These are phyloP conservation scores for Caenorhabditis zanzibari DNA, from an alignment of 2,888 invertebrate genomes.

Conservation along the genomic window DNA sequence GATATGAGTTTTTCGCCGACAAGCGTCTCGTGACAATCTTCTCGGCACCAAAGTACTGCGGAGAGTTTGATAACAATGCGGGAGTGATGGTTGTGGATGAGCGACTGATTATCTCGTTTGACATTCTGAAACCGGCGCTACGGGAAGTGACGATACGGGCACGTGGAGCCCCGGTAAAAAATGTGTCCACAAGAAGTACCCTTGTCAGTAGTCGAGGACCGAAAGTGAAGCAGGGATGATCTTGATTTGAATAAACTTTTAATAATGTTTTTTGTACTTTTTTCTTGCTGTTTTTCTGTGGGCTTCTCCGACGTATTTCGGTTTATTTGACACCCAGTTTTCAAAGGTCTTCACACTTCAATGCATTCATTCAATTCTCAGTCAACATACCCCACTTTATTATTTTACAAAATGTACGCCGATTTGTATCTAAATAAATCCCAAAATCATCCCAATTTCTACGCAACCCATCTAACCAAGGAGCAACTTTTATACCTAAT, in stretches of 20 bases:
- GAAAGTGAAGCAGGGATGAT: slow-evolving; percentile 30
- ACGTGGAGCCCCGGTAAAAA: slow-evolving; percentile 1
- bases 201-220: slow-evolving; percentile 47
- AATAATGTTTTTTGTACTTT: not conserved
- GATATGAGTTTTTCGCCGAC: slow-evolving; percentile 68
- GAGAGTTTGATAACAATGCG: slow-evolving; percentile 74
- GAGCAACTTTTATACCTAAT: slow-evolving; percentile 48
- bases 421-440: no score
- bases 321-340: no score
- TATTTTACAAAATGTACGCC: no score
- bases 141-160: slow-evolving; percentile 48
- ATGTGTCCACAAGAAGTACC: slow-evolving; percentile 25
- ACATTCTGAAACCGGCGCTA: slow-evolving; percentile 54
- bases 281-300: no score
- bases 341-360: not conserved
- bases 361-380: no score
- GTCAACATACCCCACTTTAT: no score
- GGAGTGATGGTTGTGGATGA: slow-evolving; percentile 71
- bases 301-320: no score
- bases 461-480: slow-evolving; percentile 45
- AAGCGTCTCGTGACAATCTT: slow-evolving; percentile 68
- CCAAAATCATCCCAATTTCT: slow-evolving; percentile 11
- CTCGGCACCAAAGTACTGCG: slow-evolving; percentile 73
- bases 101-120: slow-evolving; percentile 58
- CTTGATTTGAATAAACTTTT: not conserved